phyloP scores from a whole-genome alignment of 2,797 vertebrate species.

The Myotis planiceps region DNA sequence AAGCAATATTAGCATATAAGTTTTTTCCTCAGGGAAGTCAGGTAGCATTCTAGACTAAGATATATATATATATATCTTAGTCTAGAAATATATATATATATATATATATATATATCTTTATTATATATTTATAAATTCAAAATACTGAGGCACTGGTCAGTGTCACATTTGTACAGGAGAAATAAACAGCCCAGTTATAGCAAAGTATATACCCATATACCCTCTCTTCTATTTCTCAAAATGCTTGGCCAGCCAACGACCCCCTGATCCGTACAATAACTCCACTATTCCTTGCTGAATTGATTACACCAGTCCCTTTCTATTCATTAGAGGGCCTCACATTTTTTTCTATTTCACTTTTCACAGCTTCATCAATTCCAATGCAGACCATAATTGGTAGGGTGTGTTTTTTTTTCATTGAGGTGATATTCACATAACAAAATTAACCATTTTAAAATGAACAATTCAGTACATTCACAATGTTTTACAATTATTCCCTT shows the following conservation, averaged over 20 bases:
- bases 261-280: not conserved
- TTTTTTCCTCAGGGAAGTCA: not conserved
- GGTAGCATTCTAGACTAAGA: not conserved
- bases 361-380: not conserved
- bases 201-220: not conserved
- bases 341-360: not conserved
- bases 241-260: not conserved
- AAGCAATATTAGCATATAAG: not conserved
- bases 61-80: not conserved
- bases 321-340: not conserved
- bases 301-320: not conserved
- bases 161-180: not conserved
- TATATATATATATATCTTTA: not conserved
- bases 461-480: not conserved
- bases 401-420: not conserved
- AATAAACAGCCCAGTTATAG: not conserved
- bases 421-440: not conserved
- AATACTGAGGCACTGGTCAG: not conserved
- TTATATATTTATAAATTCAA: not conserved
- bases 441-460: not conserved
- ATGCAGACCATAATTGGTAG: not conserved
- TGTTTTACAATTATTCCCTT: not conserved
- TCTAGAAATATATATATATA: too few relatives aligned
- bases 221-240: not conserved
- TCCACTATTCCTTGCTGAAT: not conserved